phyloP scores from a whole-genome alignment of 2,797 vertebrate genomes.

The Silurus aristotelis region DNA sequence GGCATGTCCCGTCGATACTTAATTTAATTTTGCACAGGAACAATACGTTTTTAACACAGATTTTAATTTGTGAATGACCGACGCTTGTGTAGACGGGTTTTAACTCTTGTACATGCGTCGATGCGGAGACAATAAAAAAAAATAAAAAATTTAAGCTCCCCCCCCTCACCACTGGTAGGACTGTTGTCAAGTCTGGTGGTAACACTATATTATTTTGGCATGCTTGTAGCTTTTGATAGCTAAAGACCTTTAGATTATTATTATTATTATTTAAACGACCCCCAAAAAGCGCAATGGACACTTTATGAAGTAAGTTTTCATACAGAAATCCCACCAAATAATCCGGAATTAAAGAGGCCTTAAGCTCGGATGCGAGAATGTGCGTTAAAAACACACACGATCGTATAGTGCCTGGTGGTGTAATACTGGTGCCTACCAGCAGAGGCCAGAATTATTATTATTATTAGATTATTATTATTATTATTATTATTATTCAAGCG shows the following conservation, averaged over 20 bases:
- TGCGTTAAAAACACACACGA: too few species aligned
- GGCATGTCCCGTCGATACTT: background rate
- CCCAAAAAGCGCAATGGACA: too few species aligned
- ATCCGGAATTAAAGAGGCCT: background rate
- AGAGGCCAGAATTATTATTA: constrained; percentile 10
- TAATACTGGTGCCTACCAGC: constrained; percentile 30
- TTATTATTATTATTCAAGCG: too few species aligned
- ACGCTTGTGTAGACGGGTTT: background rate
- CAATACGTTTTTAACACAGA: background rate
- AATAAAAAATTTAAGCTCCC: too few species aligned
- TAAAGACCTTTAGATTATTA: background rate
- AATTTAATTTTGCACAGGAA: too few species aligned
- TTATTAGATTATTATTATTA: too few species aligned
- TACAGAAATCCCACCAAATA: too few species aligned
- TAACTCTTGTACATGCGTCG: background rate
- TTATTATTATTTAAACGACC: too few species aligned
- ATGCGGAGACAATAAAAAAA: too few species aligned
- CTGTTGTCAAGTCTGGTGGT: background rate
- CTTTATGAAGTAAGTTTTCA: too few species aligned
- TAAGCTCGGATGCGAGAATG: background rate
- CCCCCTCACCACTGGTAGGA: background rate
- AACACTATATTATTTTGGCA: background rate
- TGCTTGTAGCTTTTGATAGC: background rate
- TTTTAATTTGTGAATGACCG: background rate
- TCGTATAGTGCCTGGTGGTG: background rate